Percentiles rank a stretch among this genome's conserved stretches.
Conservation (phyloP, 2,797 vertebrate species). For the Schizopygopsis pylzovi region DNA sequence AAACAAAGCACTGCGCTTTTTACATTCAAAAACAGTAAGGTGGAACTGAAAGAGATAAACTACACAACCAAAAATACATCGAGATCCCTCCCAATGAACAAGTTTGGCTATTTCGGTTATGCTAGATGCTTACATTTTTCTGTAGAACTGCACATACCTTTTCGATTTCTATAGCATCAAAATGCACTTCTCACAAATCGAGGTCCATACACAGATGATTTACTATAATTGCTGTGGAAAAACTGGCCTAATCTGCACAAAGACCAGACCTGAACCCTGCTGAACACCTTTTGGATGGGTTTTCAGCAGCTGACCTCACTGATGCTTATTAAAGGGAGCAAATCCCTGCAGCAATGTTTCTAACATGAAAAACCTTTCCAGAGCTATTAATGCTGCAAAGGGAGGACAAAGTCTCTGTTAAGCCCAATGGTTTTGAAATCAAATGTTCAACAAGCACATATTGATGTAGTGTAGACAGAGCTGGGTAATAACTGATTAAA, state of each 20-base stretch:
- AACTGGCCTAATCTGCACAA: neutral
- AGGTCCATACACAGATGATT: neutral
- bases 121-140: neutral
- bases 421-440: neutral
- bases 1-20: neutral
- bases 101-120: neutral
- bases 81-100: neutral
- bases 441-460: neutral
- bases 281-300: neutral
- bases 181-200: neutral
- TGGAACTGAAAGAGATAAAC: neutral
- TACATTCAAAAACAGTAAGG: neutral
- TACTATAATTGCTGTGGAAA: neutral
- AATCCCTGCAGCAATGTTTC: conserved; percentile 16
- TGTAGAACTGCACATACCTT: neutral
- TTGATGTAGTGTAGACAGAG: neutral
- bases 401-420: neutral
- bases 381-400: neutral
- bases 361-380: neutral
- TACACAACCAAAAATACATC: neutral
- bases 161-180: neutral
- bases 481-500: neutral
- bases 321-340: neutral
- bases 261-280: neutral
- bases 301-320: neutral